Percentiles rank a stretch among this genome's conserved stretches.
Conservation (phyloP, 2,797 vertebrate species). For the Hoplostethus mediterraneus region DNA sequence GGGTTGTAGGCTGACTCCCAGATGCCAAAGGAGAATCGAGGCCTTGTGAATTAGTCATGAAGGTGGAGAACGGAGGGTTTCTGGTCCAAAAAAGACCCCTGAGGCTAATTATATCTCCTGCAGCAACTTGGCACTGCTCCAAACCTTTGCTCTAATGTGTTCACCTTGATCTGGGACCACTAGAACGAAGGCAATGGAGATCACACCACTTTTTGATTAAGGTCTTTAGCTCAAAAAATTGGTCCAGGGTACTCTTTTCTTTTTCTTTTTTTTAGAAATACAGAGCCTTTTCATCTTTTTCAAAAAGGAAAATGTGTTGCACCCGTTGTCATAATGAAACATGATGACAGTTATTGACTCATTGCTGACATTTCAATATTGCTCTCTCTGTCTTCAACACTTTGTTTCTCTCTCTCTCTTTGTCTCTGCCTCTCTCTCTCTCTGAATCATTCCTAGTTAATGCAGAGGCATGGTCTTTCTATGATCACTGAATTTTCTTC, state of each 20-base stretch:
- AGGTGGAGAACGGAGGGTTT: constrained; percentile 63
- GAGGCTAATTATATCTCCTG: constrained; percentile 83
- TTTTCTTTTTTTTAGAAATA: too few species aligned
- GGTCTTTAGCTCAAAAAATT: constrained; percentile 39
- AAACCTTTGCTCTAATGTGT: constrained; percentile 68
- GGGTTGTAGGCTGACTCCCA: constrained; percentile 56
- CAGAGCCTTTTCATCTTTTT: neutral
- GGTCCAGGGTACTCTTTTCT: neutral
- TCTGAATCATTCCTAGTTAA: constrained; percentile 22
- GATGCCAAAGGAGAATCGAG: constrained; percentile 70
- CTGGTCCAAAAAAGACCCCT: constrained; percentile 72
- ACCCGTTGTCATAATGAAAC: constrained; percentile 2
- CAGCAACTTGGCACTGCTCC: constrained; percentile 62
- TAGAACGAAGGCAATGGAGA: constrained; percentile 51
- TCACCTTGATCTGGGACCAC: constrained; percentile 60
- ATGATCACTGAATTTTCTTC: constrained; percentile 13
- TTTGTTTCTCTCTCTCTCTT: constrained; percentile 10
- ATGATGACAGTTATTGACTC: constrained; percentile 47
- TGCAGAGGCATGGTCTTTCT: constrained; percentile 14
- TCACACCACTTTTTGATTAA: constrained; percentile 51
- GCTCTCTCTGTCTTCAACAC: constrained; percentile 5
- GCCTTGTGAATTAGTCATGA: constrained; percentile 80
- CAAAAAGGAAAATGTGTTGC: constrained; percentile 11
- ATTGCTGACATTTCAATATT: constrained; percentile 48
- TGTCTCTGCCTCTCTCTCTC: neutral